Evolutionary conservation across 2,888 invertebrate genomes (phyloP).

Genomic region (Apamea monoglypha): DNA sequence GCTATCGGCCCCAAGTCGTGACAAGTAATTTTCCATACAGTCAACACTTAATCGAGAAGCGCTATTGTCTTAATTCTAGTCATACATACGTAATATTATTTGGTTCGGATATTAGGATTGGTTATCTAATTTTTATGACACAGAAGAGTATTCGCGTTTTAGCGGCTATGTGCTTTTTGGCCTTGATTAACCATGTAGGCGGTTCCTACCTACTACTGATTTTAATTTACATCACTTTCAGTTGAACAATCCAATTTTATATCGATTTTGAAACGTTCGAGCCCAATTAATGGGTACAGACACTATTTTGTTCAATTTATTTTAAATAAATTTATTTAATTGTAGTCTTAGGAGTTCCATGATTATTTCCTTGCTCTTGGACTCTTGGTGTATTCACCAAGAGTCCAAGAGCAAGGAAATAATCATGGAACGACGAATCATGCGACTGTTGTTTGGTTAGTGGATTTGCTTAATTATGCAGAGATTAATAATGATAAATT

Average conservation of each 20-base stretch:
- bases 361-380: constrained; percentile 17
- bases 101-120: constrained; percentile 40
- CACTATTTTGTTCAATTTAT: constrained; percentile 20
- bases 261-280: constrained; percentile 33
- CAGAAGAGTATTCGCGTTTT: constrained; percentile 34
- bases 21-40: constrained; percentile 51
- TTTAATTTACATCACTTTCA: constrained; percentile 38
- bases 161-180: constrained; percentile 40
- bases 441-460: background rate
- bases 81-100: constrained; percentile 17
- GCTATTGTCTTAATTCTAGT: constrained; percentile 32
- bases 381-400: background rate
- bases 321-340: constrained; percentile 24
- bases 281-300: constrained; percentile 29
- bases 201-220: constrained; percentile 8
- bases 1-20: constrained; percentile 50
- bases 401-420: no score
- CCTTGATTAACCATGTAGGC: constrained; percentile 44
- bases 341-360: background rate
- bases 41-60: constrained; percentile 35
- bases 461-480: background rate
- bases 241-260: constrained; percentile 17
- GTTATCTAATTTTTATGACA: constrained; percentile 45
- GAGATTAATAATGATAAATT: no score
- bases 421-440: no score